Evolutionary conservation across 2,888 invertebrate genomes (phyloP).

Genomic region (Caradrina kadenii): DNA sequence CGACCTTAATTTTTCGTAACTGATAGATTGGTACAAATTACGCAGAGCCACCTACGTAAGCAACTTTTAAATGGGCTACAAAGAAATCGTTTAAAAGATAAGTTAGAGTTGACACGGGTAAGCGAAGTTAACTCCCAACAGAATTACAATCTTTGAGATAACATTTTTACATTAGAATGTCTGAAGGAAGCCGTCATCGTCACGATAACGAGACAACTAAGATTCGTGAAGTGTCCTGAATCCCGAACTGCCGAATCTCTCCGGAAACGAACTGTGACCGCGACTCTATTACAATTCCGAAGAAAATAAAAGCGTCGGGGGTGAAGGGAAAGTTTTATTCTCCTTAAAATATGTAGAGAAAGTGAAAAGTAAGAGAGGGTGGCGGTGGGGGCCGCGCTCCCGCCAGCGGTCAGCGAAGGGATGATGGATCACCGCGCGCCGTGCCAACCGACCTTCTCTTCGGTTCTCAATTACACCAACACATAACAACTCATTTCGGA

Average conservation of each 20-base stretch:
- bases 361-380: conserved; percentile 89
- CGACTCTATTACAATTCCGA: conserved; percentile 81
- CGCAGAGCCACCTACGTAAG: conserved; percentile 41
- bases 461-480: conserved; percentile 88
- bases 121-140: conserved; percentile 76
- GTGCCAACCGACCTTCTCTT: conserved; percentile 82
- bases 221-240: conserved; percentile 74
- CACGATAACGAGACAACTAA: conserved; percentile 82
- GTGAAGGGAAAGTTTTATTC: conserved; percentile 89
- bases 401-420: conserved; percentile 87
- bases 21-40: conserved; percentile 60
- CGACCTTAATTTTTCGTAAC: conserved; percentile 36
- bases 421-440: conserved; percentile 89
- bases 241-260: conserved; percentile 68
- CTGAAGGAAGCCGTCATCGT: conserved; percentile 72
- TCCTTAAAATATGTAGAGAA: conserved; percentile 91
- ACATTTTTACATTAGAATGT: conserved; percentile 79
- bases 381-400: conserved; percentile 65
- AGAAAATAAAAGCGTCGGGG: conserved; percentile 84
- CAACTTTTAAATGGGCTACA: conserved; percentile 65
- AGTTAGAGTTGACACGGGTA: conserved; percentile 65
- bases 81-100: conserved; percentile 68
- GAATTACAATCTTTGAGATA: conserved; percentile 76
- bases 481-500: conserved; percentile 79
- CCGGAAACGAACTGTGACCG: conserved; percentile 72